Conservation (phyloP, 1,140 invertebrate genomes). For the Apis florea region DNA sequence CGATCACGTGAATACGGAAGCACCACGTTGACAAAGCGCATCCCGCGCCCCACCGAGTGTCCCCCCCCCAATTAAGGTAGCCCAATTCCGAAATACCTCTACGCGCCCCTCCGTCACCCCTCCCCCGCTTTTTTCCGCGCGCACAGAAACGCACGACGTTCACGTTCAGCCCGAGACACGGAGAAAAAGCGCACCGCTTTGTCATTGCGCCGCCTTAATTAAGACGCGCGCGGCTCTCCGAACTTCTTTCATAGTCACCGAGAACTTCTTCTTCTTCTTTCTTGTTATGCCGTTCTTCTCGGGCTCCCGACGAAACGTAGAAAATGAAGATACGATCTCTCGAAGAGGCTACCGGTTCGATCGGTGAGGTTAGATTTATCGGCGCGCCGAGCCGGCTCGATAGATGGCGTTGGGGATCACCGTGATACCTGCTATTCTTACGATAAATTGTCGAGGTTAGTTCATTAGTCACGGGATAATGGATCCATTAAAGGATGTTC, state of each 20-base stretch:
- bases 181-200: slow-evolving; percentile 5
- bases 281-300: neutral
- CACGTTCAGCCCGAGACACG: neutral
- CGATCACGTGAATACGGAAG: slow-evolving; percentile 71
- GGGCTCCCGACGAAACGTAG: neutral
- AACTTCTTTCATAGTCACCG: slow-evolving; percentile 7
- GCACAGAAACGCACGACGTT: neutral
- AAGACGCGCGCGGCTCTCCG: slow-evolving; percentile 21
- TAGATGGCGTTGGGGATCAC: neutral
- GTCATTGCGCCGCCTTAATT: slow-evolving; percentile 41
- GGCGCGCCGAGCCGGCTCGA: neutral
- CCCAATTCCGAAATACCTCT: slow-evolving; percentile 57
- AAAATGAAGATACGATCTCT: slow-evolving; percentile 17
- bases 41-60: neutral
- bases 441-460: neutral
- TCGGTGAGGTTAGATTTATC: neutral
- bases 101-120: neutral
- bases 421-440: slow-evolving; percentile 5
- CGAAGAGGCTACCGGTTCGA: too few species aligned
- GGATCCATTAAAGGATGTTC: slow-evolving; percentile 9
- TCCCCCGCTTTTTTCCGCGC: neutral
- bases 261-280: slow-evolving; percentile 4
- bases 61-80: slow-evolving; percentile 62
- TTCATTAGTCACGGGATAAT: slow-evolving; percentile 14
- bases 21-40: slow-evolving; percentile 23